These are phyloP conservation scores for Anarsia innoxiella DNA, from an alignment of 2,888 invertebrate species.

Conservation along the genomic window DNA sequence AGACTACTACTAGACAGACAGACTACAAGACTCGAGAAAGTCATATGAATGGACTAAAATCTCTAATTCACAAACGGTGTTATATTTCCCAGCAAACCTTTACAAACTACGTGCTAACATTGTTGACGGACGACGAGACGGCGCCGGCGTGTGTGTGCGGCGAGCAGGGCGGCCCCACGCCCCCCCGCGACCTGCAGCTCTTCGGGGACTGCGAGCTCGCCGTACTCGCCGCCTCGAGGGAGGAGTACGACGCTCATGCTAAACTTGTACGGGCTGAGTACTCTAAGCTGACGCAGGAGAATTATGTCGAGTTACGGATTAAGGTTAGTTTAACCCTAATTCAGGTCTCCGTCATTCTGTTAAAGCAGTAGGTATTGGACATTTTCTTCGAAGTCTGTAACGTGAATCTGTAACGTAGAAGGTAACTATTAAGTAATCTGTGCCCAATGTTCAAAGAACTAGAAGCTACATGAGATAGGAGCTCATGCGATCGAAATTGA, in stretches of 20 bases:
- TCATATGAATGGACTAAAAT: constrained; percentile 7
- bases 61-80: neutral
- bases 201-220: constrained; percentile 65
- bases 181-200: constrained; percentile 44
- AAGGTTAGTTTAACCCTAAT: too few relatives aligned
- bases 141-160: constrained; percentile 38
- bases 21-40: too few relatives aligned
- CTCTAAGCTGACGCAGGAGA: constrained; percentile 36
- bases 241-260: constrained; percentile 57
- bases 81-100: constrained; percentile 48
- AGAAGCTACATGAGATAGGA: too few relatives aligned
- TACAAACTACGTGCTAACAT: constrained; percentile 54
- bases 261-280: constrained; percentile 58
- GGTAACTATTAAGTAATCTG: too few relatives aligned
- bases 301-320: constrained; percentile 51
- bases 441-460: too few relatives aligned
- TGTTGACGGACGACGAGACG: constrained; percentile 61
- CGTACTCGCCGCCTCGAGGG: constrained; percentile 48
- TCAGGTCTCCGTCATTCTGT: too few relatives aligned
- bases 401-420: too few relatives aligned
- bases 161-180: constrained; percentile 13
- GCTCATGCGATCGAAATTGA: too few relatives aligned
- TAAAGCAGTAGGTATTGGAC: too few relatives aligned
- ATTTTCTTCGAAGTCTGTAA: too few relatives aligned
- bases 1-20: too few relatives aligned